Percentiles rank a stretch among this genome's conserved stretches.
These are phyloP conservation scores for Emberiza fucata DNA, from an alignment of 2,113 vertebrate genomes.

Conservation along the genomic window DNA sequence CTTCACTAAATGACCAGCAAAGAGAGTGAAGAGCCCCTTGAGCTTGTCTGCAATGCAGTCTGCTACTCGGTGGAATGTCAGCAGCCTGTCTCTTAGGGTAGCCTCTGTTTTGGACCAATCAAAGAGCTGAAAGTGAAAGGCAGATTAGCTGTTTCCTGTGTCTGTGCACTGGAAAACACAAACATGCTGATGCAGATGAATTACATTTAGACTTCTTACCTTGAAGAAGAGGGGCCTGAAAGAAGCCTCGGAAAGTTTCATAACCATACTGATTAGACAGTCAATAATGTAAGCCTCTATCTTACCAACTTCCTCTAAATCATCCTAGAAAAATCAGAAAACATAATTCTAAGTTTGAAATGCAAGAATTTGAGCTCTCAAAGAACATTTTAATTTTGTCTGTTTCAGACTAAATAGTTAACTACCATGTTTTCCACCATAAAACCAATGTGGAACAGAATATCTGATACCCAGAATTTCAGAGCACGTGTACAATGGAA, in stretches of 20 bases:
- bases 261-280: slow-evolving; percentile 88
- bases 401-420: background rate
- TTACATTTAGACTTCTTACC: slow-evolving; percentile 66
- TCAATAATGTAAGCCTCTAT: slow-evolving; percentile 82
- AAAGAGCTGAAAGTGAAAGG: slow-evolving; percentile 78
- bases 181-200: background rate
- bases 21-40: slow-evolving; percentile 91
- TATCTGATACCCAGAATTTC: background rate
- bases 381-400: background rate
- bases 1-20: slow-evolving; percentile 92
- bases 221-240: slow-evolving; percentile 98
- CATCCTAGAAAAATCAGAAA: slow-evolving; percentile 71
- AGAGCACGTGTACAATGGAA: background rate
- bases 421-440: background rate
- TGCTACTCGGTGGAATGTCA: slow-evolving; percentile 88
- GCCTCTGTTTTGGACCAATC: slow-evolving; percentile 88
- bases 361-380: background rate
- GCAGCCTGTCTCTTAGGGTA: slow-evolving; percentile 76
- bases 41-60: slow-evolving; percentile 83
- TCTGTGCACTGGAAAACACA: background rate
- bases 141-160: background rate
- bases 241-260: slow-evolving; percentile 93
- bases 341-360: background rate
- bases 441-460: background rate
- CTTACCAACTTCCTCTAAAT: slow-evolving; percentile 79